Percentiles rank a stretch among this genome's conserved stretches.
Evolutionary conservation across 2,797 vertebrate genomes (phyloP).

Genomic region (Parauchenoglanis punctatus): DNA sequence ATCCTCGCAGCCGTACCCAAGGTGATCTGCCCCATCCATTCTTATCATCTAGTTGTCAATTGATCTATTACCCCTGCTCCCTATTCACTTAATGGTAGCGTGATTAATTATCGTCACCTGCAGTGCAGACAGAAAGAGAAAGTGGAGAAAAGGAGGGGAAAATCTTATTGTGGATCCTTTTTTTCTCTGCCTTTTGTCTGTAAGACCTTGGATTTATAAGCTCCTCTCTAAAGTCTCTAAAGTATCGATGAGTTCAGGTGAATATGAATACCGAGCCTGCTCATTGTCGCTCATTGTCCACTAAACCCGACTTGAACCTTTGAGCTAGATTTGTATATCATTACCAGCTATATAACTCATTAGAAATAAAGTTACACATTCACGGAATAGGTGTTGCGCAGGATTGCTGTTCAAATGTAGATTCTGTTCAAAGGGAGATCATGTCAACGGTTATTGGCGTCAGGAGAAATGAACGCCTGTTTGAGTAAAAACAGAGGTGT

Average conservation of each 20-base stretch:
- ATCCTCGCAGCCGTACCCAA: slow-evolving; percentile 68
- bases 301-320: background rate
- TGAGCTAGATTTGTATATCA: slow-evolving; percentile 8
- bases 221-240: slow-evolving; percentile 31
- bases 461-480: background rate
- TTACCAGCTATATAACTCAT: background rate
- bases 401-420: background rate
- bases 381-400: background rate
- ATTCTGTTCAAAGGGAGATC: background rate
- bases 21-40: slow-evolving; percentile 79
- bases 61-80: slow-evolving; percentile 77
- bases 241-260: slow-evolving; percentile 28
- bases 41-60: slow-evolving; percentile 80
- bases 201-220: slow-evolving; percentile 33
- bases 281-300: background rate
- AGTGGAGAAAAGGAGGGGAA: slow-evolving; percentile 57
- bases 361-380: background rate
- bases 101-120: slow-evolving; percentile 76
- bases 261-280: slow-evolving; percentile 1
- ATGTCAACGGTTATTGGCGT: background rate
- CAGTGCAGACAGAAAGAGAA: slow-evolving; percentile 51
- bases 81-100: slow-evolving; percentile 73
- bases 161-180: slow-evolving; percentile 64
- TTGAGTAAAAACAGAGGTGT: background rate
- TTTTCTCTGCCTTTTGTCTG: slow-evolving; percentile 43